Evolutionary conservation across 2,797 vertebrate species (phyloP), one percentile per base, ranked within the genome.

Genomic region (Poecilia gillii): DNA sequence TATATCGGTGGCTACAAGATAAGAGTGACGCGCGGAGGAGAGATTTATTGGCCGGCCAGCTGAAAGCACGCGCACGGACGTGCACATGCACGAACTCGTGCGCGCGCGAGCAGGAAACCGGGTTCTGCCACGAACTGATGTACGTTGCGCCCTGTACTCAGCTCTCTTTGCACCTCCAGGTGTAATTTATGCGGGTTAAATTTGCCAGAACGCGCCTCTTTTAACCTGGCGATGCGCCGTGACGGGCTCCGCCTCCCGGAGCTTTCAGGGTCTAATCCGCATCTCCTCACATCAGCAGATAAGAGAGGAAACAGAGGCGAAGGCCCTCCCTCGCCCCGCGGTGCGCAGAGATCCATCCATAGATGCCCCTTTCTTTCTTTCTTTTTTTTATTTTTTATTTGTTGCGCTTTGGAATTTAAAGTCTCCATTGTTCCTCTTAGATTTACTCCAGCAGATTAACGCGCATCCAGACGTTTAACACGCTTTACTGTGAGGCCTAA

Each of bases 31-130:
- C 89, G 85, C 92, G 94, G 95, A 94, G 96, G 95, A 95, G 95
- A 97, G 96, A 97, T 98, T 97, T 98, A 97, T 96, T 97, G 97
- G 96, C 96, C 95, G 96, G 96, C 97, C 96, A 96, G 95, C 96
- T 96, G 28, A 66, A 25, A 72, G 70, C 73, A 74, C 23, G 55
- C 74, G 31, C 70, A 18, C 74, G 13, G 28, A 51, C 28, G 0
- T 3, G 3, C 33, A 18, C 39, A 8, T 12, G 14, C 78, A 12
- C 72, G 14, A 55, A 64, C 16, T 25, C 70, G 39, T 7, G 7
- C 68, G 12, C 70, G 39, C 13, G 7, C 74, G 6, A 7, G 72
- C 43, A 5, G 55, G 55, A 18, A 62, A 62, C 23, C 78, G 8
- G 8, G 8, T n/a, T 47, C 77, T 47, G 79, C 74, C 74, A 80